Percentiles rank a stretch among this genome's conserved stretches.
Evolutionary conservation across 2,797 vertebrate species (phyloP).

Genomic region (Rhinatrema bivittatum): DNA sequence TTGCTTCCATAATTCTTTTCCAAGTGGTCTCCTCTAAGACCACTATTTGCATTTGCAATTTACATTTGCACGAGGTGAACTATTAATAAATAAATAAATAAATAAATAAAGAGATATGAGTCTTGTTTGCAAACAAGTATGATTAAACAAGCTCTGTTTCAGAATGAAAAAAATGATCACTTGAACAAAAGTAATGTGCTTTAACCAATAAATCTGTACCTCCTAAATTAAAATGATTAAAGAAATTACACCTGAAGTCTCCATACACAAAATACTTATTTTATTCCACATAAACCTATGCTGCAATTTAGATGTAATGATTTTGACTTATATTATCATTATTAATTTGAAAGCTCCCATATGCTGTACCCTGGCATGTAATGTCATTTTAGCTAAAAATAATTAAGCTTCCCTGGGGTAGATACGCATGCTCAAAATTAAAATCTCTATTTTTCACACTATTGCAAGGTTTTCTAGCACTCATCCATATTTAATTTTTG

Average conservation of each 20-base stretch:
- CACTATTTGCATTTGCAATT: too few relatives aligned
- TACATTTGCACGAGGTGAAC: too few relatives aligned
- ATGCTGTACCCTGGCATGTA: constrained; percentile 15
- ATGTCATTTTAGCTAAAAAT: constrained; percentile 37
- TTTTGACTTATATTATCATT: constrained; percentile 3
- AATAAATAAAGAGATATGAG: background rate
- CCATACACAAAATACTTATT: constrained; percentile 19
- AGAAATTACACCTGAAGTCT: constrained; percentile 13
- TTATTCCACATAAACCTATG: constrained; percentile 24
- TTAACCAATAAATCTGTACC: constrained; percentile 12
- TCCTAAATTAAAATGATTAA: constrained; percentile 4
- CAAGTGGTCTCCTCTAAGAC: too few relatives aligned
- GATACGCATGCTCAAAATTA: constrained; percentile 19
- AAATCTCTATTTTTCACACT: constrained; percentile 13
- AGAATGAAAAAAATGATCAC: constrained; percentile 2
- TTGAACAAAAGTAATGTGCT: too few relatives aligned
- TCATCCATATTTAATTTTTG: constrained; percentile 47
- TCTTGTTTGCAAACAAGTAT: constrained; percentile 11
- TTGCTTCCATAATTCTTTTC: too few relatives aligned
- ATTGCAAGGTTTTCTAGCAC: constrained; percentile 28
- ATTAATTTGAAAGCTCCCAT: constrained; percentile 14
- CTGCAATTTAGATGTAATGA: constrained; percentile 17
- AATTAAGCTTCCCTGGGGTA: constrained; percentile 41
- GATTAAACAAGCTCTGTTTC: constrained; percentile 10
- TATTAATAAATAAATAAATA: too few relatives aligned